Base-by-base conservation (phyloP, 2,797 vertebrate species). In the Argya squamiceps region DNA sequence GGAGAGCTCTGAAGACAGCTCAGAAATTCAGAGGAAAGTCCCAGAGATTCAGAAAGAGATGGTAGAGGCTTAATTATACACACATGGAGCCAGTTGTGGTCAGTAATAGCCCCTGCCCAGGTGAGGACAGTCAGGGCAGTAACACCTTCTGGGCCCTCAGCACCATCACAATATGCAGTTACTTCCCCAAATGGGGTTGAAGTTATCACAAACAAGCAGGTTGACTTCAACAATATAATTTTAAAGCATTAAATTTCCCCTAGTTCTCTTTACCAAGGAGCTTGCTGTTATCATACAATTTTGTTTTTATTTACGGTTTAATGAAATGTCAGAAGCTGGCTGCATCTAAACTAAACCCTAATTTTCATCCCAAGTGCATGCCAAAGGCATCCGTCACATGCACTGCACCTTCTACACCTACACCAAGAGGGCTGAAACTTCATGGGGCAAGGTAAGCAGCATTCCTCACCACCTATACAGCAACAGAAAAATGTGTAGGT, bases 11-110 rank as follows among this genome's bases (percentile, higher is more conserved):
- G 39, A 65, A 27, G 1, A 12, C 8, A 50, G 5, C 18, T 15
- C 2, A 0, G 9, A 88, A 84, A 44, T 0, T 9, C 22, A 2
- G 19, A 59, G 3, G 0, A 6, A 53, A 37, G 1, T 1, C 15
- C 16, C 22, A 3, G 0, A 49, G 0, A 0, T 2, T 3, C 1
- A 0, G 1, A 68, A 1, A 37, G 7, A 8, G 1, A 12, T 58
- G 15, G 2, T 3, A 43, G 8, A 43, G 2, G 14, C 20, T 70
- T 39, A 22, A 77, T 16, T 34, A 1, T 0, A 26, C 11, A 30
- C 52, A 53, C 34, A 6, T 73, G 63, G 6, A 30, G 29, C 11
- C 67, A 69, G 15, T 32, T 32, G 3, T 7, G 26, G 20, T 8
- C 5, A 1, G 17, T 7, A 29, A 2, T 11, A 12, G 0, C 22